Evolutionary conservation across 2,797 vertebrate genomes (phyloP).

Genomic region (Ambastaia sidthimunki): DNA sequence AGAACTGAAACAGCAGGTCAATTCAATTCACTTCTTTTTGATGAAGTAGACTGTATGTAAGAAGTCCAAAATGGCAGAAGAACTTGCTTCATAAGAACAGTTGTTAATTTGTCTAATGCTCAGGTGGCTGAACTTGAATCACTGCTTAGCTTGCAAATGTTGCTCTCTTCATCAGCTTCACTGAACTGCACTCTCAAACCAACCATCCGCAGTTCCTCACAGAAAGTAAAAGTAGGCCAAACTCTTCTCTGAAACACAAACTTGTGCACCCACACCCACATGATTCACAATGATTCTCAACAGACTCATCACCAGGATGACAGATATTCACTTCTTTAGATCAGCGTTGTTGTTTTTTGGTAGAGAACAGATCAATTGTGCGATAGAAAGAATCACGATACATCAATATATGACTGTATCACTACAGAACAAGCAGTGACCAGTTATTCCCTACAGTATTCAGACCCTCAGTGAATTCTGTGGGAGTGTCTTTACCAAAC

Average conservation of each 20-base stretch:
- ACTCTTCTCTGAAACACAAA: constrained; percentile 8
- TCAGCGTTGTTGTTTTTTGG: neutral
- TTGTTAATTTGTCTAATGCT: constrained; percentile 11
- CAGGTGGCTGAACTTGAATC: constrained; percentile 11
- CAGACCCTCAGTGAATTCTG: neutral
- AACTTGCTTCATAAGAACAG: constrained; percentile 24
- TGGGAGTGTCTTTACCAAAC: constrained; percentile 1
- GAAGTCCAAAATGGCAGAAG: neutral
- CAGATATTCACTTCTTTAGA: constrained; percentile 3
- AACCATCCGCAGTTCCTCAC: constrained; percentile 1
- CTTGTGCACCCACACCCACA: neutral
- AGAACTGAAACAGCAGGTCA: neutral
- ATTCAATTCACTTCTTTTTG: neutral
- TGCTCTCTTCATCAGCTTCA: constrained; percentile 7
- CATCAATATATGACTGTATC: neutral
- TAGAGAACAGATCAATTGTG: neutral
- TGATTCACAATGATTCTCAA: neutral
- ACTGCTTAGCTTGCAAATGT: constrained; percentile 13
- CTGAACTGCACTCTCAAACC: neutral
- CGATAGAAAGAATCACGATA: neutral
- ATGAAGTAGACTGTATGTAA: neutral
- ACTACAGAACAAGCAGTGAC: neutral
- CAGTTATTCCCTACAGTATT: neutral
- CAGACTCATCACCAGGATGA: constrained; percentile 47
- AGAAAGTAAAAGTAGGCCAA: constrained; percentile 44